A percentile compares a stretch with the other conserved stretches of the same genome.
Evolutionary conservation across 2,797 vertebrate species (phyloP).

Genomic region (Crotalus adamanteus): DNA sequence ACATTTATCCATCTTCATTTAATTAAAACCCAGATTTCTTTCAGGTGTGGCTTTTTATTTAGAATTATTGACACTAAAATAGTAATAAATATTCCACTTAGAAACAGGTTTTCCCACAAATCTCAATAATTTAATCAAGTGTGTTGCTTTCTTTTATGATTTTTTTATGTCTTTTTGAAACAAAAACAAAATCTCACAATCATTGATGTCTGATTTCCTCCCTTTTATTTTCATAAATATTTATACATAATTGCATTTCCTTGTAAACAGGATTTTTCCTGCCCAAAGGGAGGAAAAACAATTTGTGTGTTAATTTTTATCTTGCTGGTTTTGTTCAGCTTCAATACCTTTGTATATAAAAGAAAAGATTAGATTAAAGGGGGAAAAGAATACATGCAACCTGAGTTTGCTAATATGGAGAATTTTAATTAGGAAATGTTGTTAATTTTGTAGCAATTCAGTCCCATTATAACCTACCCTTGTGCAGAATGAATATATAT

Average conservation of each 20-base stretch:
- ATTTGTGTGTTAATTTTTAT: slow-evolving; percentile 80
- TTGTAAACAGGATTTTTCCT: slow-evolving; percentile 72
- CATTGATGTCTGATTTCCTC: slow-evolving; percentile 59
- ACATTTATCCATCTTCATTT: slow-evolving; percentile 36
- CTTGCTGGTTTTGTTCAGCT: slow-evolving; percentile 72
- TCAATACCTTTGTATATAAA: slow-evolving; percentile 72
- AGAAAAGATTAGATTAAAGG: slow-evolving; percentile 71
- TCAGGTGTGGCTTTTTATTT: neutral
- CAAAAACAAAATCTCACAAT: slow-evolving; percentile 30
- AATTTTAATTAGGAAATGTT: slow-evolving; percentile 69
- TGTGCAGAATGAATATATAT: slow-evolving; percentile 26
- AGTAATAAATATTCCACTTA: slow-evolving; percentile 50
- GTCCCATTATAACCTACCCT: slow-evolving; percentile 35
- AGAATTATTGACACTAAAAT: slow-evolving; percentile 53
- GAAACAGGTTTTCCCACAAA: slow-evolving; percentile 42
- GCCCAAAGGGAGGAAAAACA: slow-evolving; percentile 75
- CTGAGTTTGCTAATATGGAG: slow-evolving; percentile 63
- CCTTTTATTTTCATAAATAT: slow-evolving; percentile 74
- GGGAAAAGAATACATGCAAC: slow-evolving; percentile 60
- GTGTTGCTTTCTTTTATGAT: slow-evolving; percentile 28
- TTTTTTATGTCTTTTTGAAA: slow-evolving; percentile 52
- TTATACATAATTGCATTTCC: slow-evolving; percentile 69
- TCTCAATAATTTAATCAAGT: slow-evolving; percentile 63
- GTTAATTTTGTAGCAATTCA: slow-evolving; percentile 64
- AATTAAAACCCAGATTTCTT: slow-evolving; percentile 58